Percentiles rank a stretch among this genome's conserved stretches.
These are phyloP conservation scores for Lysandra bellargus DNA, from an alignment of 2,888 invertebrate genomes.

Conservation along the genomic window DNA sequence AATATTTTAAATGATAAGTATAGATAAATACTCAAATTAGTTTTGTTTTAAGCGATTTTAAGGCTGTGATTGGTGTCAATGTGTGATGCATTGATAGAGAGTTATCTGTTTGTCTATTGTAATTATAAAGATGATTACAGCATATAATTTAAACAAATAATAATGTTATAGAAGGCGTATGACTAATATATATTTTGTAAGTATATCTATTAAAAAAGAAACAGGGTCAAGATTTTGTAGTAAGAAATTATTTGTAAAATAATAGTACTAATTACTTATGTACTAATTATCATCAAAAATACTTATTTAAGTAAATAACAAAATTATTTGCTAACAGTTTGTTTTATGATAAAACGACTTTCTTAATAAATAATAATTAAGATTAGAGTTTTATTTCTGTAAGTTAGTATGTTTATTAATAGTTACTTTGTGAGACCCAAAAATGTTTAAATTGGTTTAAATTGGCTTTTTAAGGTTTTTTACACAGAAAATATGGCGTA, in stretches of 20 bases:
- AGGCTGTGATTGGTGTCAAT: background rate
- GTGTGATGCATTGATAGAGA: background rate
- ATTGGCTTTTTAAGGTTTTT: no score
- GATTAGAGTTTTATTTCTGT: background rate
- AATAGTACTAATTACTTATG: no score
- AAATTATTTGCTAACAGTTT: background rate
- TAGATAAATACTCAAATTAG: background rate
- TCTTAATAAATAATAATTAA: background rate
- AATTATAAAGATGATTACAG: background rate
- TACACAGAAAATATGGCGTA: no score
- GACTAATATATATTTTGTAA: no score
- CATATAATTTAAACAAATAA: background rate
- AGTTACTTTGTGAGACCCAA: background rate
- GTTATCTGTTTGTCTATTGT: background rate
- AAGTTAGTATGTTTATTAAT: background rate
- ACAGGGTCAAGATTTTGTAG: no score
- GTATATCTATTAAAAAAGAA: no score
- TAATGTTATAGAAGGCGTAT: background rate
- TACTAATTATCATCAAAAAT: no score
- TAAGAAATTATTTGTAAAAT: no score
- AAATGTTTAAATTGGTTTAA: no score
- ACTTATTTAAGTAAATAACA: background rate
- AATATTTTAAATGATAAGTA: background rate
- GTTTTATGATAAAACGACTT: constrained; percentile 5
- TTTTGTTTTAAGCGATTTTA: constrained; percentile 1